Percentiles rank a stretch among this genome's conserved stretches.
Evolutionary conservation across 2,113 vertebrate genomes (phyloP).

Genomic region (Myocastor coypus): DNA sequence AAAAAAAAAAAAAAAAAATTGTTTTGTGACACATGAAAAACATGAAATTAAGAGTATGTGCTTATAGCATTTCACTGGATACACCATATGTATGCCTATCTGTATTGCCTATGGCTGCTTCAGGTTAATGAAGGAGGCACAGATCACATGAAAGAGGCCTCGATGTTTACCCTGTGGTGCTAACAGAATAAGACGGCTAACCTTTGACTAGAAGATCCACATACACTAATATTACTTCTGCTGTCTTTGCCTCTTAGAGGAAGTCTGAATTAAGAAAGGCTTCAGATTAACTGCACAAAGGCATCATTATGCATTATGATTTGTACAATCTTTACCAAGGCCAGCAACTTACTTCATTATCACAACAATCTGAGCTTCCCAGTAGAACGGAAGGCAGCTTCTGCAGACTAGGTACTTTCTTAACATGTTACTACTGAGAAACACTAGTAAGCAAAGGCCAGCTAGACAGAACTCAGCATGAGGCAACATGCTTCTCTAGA

Average conservation of each 20-base stretch:
- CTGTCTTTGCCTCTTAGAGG: fast-evolving
- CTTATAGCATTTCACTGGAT: neutral
- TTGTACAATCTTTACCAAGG: fast-evolving
- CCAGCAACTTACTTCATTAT: neutral
- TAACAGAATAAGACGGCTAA: neutral
- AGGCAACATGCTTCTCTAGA: neutral
- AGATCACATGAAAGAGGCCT: neutral
- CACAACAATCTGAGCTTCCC: fast-evolving
- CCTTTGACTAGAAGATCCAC: neutral
- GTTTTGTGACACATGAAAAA: neutral
- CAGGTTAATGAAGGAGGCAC: fast-evolving
- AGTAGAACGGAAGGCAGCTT: neutral
- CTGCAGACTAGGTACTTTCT: fast-evolving
- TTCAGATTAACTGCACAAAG: neutral
- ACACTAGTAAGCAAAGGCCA: neutral
- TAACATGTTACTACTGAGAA: neutral
- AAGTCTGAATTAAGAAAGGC: neutral
- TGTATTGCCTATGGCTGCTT: fast-evolving
- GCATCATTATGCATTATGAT: fast-evolving
- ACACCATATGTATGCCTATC: neutral
- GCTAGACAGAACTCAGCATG: neutral
- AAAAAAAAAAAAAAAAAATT: too few species aligned
- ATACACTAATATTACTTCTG: neutral
- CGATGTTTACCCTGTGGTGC: fast-evolving
- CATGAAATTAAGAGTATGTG: neutral